Conservation (phyloP, 2,113 vertebrate genomes). For the Natator depressus region DNA sequence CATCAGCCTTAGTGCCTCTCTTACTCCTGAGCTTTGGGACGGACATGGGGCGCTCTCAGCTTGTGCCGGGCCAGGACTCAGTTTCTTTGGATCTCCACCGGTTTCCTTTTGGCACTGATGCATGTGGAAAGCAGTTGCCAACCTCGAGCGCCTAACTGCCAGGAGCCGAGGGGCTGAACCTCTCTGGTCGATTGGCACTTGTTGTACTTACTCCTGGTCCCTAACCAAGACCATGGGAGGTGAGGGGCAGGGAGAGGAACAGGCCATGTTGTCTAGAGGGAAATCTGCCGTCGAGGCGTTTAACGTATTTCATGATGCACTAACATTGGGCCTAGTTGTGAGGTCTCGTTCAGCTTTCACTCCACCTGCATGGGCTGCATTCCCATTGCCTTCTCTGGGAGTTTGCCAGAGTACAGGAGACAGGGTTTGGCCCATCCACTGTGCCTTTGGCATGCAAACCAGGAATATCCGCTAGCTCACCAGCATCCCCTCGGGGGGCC, state of each 20-base stretch:
- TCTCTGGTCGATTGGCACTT: background rate
- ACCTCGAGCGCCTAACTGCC: conserved; percentile 29
- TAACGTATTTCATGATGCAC: background rate
- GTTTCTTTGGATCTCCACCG: conserved; percentile 42
- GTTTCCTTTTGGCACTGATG: conserved; percentile 27
- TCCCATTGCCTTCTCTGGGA: accelerated
- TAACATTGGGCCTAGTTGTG: background rate
- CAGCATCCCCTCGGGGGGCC: accelerated
- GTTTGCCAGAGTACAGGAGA: background rate
- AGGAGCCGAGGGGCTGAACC: background rate
- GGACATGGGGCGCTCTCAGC: background rate
- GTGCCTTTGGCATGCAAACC: accelerated
- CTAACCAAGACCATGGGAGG: background rate
- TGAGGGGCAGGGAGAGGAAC: background rate
- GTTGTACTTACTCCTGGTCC: background rate
- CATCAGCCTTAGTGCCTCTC: background rate
- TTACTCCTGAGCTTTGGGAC: accelerated
- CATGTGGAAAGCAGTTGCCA: conserved; percentile 2
- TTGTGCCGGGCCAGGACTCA: background rate
- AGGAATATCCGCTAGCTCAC: accelerated
- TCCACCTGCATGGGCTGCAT: accelerated
- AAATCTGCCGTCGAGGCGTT: background rate
- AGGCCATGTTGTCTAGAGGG: background rate
- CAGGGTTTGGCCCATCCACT: background rate
- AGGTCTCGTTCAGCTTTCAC: background rate